Evolutionary conservation across 1,140 invertebrate genomes (phyloP).

Genomic region (Rhizoglyphus robini): DNA sequence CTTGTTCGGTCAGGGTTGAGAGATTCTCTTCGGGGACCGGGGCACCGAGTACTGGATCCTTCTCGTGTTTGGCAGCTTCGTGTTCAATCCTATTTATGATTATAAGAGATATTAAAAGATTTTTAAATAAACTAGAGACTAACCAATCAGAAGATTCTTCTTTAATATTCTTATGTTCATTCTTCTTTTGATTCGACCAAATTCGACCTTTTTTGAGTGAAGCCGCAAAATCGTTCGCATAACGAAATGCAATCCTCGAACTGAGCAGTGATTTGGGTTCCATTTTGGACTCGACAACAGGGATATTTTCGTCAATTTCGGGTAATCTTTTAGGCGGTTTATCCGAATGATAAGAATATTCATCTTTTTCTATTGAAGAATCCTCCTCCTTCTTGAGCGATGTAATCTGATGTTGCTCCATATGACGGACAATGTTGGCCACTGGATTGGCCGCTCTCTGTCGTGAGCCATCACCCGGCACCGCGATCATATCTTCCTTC

Average conservation of each 20-base stretch:
- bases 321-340: constrained; percentile 3
- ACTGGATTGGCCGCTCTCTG: background rate
- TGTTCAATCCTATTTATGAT: background rate
- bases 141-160: background rate
- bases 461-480: background rate
- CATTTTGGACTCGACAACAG: background rate
- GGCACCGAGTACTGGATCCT: background rate
- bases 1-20: background rate
- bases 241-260: background rate
- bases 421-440: background rate
- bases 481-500: too few species aligned
- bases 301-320: constrained; percentile 2
- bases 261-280: background rate
- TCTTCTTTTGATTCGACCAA: background rate
- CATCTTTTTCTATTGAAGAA: background rate
- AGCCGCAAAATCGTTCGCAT: background rate
- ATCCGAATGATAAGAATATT: too few species aligned
- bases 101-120: background rate
- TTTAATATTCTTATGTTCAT: background rate
- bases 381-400: background rate
- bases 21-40: background rate
- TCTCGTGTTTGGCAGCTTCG: constrained; percentile 1
- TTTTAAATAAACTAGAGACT: background rate
- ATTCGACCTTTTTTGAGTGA: background rate
- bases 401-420: background rate